Evolutionary conservation across 1,140 invertebrate species (phyloP), one percentile per base, ranked within the genome.

Genomic region (Papilio aristodemus): DNA sequence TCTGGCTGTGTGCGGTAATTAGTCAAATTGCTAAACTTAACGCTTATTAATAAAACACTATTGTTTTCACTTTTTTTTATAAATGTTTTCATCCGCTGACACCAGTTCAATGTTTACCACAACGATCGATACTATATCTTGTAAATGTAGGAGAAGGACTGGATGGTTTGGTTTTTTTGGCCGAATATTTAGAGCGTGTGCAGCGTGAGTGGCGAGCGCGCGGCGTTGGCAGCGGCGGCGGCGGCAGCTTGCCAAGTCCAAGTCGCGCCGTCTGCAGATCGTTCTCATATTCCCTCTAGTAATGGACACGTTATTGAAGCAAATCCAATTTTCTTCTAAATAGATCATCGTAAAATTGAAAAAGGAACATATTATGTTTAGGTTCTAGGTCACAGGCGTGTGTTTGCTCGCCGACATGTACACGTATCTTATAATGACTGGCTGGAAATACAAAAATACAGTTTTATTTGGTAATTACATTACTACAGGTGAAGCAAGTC

Each of bases 221-320:
- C 22, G 46, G 46, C 46, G 11, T 22, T 4, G 1, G 46, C 17
- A 19, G 4, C 10, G 46, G 46, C 46, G 11, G 10, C 46, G 11
- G 3, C 14, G 41, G 19, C 6, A 46, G 46, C 46, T 54, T 54
- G 46, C 46, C 46, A 54, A 54, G 46, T 54, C 46, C 46, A 54
- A 54, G 46, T 54, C 46, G 41, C 41, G 27, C 41, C n/a, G 11
- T 11, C 19, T 5, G 46, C 4, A 54, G 46, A 46, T 17, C 19
- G 43, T 9, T 46, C 43, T 19, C 43, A 17, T 46, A 4, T 46
- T 7, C 19, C 27, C 27, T 32, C 27, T 32, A 3, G 2, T 32
- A 32, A 32, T 32, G 27, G 27, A 32, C 5, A 17, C 6, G 13
- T 43, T 4, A n/a, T 41, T 13, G 41, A 17, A 43, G 14, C 14